A percentile compares a stretch with the other conserved stretches of the same genome.
phyloP scores from a whole-genome alignment of 2,888 invertebrate genomes.

The Lithophane ornitopus region DNA sequence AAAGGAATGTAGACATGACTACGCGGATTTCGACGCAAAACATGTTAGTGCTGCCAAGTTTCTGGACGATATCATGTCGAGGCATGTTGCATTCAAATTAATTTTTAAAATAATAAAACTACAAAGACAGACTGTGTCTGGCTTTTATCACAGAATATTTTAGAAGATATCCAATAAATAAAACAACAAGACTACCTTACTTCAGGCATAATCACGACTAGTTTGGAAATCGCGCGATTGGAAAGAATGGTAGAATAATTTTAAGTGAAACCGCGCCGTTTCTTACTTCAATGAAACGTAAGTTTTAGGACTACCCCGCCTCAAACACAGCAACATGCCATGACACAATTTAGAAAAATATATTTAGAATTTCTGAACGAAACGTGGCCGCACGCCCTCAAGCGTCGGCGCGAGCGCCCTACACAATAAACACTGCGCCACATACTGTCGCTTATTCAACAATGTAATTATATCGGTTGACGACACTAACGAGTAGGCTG shows the following conservation, averaged over 20 bases:
- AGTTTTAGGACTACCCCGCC: constrained; percentile 15
- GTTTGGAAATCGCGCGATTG: constrained; percentile 34
- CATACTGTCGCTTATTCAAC: constrained; percentile 69
- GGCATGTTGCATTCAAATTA: constrained; percentile 36
- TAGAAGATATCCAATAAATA: constrained; percentile 44
- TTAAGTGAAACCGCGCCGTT: constrained; percentile 39
- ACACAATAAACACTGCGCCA: constrained; percentile 68
- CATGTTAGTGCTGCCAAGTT: constrained; percentile 72
- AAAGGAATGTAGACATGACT: constrained; percentile 82
- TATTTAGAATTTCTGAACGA: constrained; percentile 58
- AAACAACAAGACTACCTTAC: constrained; percentile 14
- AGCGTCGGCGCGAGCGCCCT: constrained; percentile 81
- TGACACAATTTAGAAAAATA: constrained; percentile 55
- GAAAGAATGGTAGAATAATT: constrained; percentile 24
- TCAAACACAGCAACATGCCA: constrained; percentile 37
- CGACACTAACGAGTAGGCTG: constrained; percentile 43
- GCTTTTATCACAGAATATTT: constrained; percentile 58
- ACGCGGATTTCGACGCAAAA: constrained; percentile 63
- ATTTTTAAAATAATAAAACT: constrained; percentile 39
- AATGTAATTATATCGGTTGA: constrained; percentile 64
- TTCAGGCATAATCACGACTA: constrained; percentile 39
- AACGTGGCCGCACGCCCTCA: constrained; percentile 86
- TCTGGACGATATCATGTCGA: constrained; percentile 52
- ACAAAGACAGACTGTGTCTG: constrained; percentile 50
- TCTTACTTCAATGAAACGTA: constrained; percentile 15